phyloP scores from a whole-genome alignment of 2,797 vertebrate genomes.

The Cephalopachus bancanus region DNA sequence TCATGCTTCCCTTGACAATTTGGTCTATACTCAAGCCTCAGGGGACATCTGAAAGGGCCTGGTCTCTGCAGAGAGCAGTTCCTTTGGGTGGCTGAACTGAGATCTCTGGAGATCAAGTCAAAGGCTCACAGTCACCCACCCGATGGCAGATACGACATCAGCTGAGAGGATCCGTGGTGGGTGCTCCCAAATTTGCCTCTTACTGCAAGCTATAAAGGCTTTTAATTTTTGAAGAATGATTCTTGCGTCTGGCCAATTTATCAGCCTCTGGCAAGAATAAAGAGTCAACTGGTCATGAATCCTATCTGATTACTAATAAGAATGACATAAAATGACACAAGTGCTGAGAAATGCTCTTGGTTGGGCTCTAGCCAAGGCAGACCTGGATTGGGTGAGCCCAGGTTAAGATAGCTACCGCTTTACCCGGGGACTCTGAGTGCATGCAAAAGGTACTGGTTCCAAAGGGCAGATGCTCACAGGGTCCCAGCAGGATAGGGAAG shows the following conservation, averaged over 20 bases:
- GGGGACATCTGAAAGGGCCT: not conserved
- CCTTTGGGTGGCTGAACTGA: not conserved
- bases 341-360: conserved; percentile 61
- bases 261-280: conserved; percentile 76
- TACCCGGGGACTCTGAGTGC: not conserved
- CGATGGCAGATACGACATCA: rapidly evolving
- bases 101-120: not conserved
- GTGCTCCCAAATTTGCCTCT: not conserved
- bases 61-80: not conserved
- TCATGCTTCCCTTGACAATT: not conserved
- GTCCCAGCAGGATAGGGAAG: rapidly evolving
- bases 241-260: conserved; percentile 33
- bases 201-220: conserved; percentile 14
- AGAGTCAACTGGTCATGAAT: conserved; percentile 57
- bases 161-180: not conserved
- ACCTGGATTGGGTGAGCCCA: not conserved
- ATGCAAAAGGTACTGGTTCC: not conserved
- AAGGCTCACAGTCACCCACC: not conserved
- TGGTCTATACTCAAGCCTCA: not conserved
- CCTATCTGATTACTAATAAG: conserved; percentile 70
- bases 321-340: conserved; percentile 47
- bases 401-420: not conserved
- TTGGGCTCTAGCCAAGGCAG: conserved; percentile 46
- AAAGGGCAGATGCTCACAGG: not conserved
- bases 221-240: conserved; percentile 73